Evolutionary conservation across 2,888 invertebrate species (phyloP).

Genomic region (Cerastis rubricosa): DNA sequence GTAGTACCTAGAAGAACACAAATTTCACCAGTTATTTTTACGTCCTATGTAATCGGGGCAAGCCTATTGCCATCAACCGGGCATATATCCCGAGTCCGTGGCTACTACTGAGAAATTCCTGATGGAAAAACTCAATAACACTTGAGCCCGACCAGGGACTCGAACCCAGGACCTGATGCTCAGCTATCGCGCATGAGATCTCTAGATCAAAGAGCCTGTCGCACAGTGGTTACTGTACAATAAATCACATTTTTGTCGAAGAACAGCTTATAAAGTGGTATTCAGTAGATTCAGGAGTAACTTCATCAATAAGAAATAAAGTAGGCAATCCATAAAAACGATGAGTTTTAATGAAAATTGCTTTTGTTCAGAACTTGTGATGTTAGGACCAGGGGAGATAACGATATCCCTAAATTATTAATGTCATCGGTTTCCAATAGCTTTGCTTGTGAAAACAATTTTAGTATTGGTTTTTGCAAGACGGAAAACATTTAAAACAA

Average conservation of each 20-base stretch:
- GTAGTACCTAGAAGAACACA: no score
- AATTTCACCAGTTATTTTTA: no score
- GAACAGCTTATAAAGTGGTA: conserved; percentile 39
- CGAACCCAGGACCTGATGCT: no score
- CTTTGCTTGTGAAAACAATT: conserved; percentile 18
- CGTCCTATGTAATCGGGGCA: no score
- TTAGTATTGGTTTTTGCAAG: conserved; percentile 18
- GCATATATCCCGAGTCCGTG: no score
- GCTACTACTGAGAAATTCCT: no score
- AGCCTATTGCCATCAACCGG: no score
- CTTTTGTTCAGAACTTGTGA: conserved; percentile 58
- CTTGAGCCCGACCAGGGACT: no score
- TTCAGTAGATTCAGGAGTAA: conserved; percentile 39
- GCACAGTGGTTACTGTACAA: conserved; percentile 26
- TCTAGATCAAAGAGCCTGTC: no score
- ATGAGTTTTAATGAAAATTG: conserved; percentile 51
- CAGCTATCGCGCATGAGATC: no score
- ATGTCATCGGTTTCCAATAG: conserved; percentile 46
- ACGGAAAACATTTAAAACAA: conserved; percentile 5
- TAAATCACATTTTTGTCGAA: conserved; percentile 53
- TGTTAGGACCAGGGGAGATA: conserved; percentile 44
- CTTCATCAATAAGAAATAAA: conserved; percentile 54
- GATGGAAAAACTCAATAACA: no score
- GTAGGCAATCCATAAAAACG: conserved; percentile 48
- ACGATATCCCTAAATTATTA: conserved; percentile 44